Base-by-base conservation (phyloP, 2,888 invertebrate genomes). In the Tortrix viridana region DNA sequence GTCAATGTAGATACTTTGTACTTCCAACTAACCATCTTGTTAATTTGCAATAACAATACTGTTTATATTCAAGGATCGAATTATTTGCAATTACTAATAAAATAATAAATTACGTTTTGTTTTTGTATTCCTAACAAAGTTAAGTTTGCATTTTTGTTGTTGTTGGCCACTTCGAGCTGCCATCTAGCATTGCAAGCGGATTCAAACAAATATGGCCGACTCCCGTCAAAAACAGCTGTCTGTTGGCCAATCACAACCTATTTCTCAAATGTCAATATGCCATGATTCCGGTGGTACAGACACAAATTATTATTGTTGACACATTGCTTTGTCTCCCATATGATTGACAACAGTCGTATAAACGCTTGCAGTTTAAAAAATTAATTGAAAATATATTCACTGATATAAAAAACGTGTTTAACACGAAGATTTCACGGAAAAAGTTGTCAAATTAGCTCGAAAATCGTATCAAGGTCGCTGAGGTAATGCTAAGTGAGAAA, bases 141-240 rank as follows among this genome's bases (percentile, higher is more conserved):
- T 41, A 16, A 18, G 14, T 7, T 22, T 5, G 1, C 63, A 46
- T 23, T 66, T 70, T 20, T 0, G 53, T 74, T 86, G 84, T 78
- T 85, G 85, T 81, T 83, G 79, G 43, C 75, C 59, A 69, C 72
- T 69, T 67, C 66, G 65, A 82, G 76, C 72, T 78, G 87, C 84
- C 85, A 89, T 82, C 89, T 89, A 75, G 69, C 59, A 67, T 63
- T 22, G 43, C 22, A 46, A 60, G 5, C 61, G 22, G 16, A 41
- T 4, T 14, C 49, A 73, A 67, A 65, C 16, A 59, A 64, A 67
- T 44, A 57, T 60, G 53, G 67, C 55, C 44, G 56, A 58, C 54
- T 69, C 56, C 69, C 73, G 88, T 91, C 89, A 90, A 89, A 90
- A 92, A 88, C 92, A 92, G 92, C 92, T 92, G 92, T 84, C 75